A percentile compares a stretch with the other conserved stretches of the same genome.
These are phyloP conservation scores for Hemaris fuciformis DNA, from an alignment of 2,888 invertebrate species.

Conservation along the genomic window DNA sequence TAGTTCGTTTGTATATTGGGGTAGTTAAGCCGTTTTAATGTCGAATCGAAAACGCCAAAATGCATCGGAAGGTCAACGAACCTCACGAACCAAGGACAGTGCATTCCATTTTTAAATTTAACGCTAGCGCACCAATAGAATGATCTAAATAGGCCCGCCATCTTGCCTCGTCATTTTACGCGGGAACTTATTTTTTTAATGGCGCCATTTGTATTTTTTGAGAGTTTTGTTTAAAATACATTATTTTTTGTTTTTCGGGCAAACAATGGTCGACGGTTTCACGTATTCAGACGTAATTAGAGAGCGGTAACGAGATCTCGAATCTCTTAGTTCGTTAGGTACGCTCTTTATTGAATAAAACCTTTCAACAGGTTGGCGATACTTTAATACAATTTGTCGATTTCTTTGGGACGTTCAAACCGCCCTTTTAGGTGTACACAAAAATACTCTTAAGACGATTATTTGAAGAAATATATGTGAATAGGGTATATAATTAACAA, in stretches of 20 bases:
- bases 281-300: conserved; percentile 74
- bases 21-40: conserved; percentile 53
- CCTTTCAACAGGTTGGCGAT: conserved; percentile 18
- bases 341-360: conserved; percentile 30
- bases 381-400: conserved; percentile 13
- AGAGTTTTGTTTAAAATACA: conserved; percentile 38
- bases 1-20: conserved; percentile 36
- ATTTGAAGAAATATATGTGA: not conserved
- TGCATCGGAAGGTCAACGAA: conserved; percentile 80
- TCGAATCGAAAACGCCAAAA: conserved; percentile 70
- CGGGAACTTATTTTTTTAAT: conserved; percentile 63
- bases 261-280: conserved; percentile 63
- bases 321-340: conserved; percentile 40
- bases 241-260: conserved; percentile 40
- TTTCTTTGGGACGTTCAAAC: not conserved
- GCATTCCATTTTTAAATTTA: conserved; percentile 80
- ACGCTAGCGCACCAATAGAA: conserved; percentile 80
- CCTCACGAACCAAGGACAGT: conserved; percentile 77
- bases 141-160: conserved; percentile 79
- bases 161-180: conserved; percentile 73
- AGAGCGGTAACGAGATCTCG: conserved; percentile 65
- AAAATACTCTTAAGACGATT: not conserved
- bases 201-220: conserved; percentile 55
- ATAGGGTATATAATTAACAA: not conserved
- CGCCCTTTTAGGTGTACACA: not conserved